A percentile compares a stretch with the other conserved stretches of the same genome.
These are phyloP conservation scores for Hassar affinis DNA, from an alignment of 2,113 vertebrate genomes.

Conservation along the genomic window DNA sequence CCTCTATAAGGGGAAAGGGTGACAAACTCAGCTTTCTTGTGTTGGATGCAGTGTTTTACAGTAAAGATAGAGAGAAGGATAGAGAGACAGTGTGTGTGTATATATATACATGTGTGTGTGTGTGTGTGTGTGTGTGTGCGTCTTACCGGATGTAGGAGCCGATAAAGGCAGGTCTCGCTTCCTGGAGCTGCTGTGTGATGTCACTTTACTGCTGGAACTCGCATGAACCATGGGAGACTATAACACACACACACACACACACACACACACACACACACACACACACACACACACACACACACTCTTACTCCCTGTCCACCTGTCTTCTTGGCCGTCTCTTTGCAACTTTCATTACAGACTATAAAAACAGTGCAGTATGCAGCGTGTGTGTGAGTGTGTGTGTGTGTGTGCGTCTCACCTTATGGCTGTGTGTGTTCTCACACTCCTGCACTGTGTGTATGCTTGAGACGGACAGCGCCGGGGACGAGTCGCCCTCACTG, in stretches of 20 bases:
- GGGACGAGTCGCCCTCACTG: constrained; percentile 74
- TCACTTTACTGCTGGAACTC: constrained; percentile 67
- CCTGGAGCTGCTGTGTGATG: constrained; percentile 66
- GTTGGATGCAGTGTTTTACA: neutral
- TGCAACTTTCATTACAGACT: neutral
- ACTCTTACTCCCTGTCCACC: too few species aligned
- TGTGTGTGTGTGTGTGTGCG: constrained; percentile 4
- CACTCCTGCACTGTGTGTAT: constrained; percentile 75
- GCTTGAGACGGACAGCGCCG: constrained; percentile 72
- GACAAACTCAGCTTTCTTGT: neutral
- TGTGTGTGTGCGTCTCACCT: constrained; percentile 66
- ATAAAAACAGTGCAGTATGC: neutral
- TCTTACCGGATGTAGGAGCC: constrained; percentile 83
- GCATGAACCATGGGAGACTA: neutral
- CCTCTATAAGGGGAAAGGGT: constrained; percentile 72
- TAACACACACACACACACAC: constrained; percentile 12
- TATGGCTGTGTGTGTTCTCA: constrained; percentile 70
- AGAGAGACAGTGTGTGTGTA: constrained; percentile 19
- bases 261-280: constrained; percentile 27
- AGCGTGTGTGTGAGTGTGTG: too few species aligned
- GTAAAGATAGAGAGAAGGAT: neutral
- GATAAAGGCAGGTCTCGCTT: constrained; percentile 74
- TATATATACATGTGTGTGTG: constrained; percentile 18
- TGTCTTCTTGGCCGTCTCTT: neutral
- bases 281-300: too few species aligned